These are phyloP conservation scores for Phytoseiulus persimilis DNA, from an alignment of 2,888 invertebrate genomes.

Conservation along the genomic window DNA sequence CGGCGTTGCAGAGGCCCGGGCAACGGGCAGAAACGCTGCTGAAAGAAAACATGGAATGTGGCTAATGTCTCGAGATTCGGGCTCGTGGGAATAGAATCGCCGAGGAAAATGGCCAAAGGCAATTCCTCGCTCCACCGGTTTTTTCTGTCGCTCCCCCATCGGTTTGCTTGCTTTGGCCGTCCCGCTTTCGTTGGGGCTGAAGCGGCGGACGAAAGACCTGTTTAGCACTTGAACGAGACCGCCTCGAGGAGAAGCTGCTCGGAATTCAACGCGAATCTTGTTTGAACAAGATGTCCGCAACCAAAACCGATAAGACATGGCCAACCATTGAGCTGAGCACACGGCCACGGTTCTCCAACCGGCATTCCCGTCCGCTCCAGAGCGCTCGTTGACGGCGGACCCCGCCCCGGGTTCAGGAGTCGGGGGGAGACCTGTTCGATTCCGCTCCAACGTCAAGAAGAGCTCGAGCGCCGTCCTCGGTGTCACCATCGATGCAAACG, in stretches of 20 bases:
- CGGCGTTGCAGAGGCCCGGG: background rate
- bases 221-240: constrained; percentile 30
- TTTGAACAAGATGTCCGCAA: constrained; percentile 33
- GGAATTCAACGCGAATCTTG: constrained; percentile 34
- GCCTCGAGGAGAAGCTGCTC: background rate
- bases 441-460: no score
- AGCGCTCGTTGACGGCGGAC: no score
- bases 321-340: background rate
- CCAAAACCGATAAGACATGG: background rate
- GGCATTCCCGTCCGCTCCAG: background rate
- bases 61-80: background rate
- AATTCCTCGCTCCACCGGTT: background rate
- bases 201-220: background rate
- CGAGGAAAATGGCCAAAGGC: background rate
- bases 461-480: no score
- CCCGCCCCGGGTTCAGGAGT: no score
- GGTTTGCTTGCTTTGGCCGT: background rate
- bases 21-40: background rate
- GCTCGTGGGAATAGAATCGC: background rate
- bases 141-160: background rate
- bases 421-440: no score
- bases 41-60: background rate
- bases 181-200: background rate
- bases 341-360: background rate
- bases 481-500: no score